Percentiles rank a stretch among this genome's conserved stretches.
These are phyloP conservation scores for Heteromyza rotundicornis DNA, from an alignment of 2,888 invertebrate genomes.

Conservation along the genomic window DNA sequence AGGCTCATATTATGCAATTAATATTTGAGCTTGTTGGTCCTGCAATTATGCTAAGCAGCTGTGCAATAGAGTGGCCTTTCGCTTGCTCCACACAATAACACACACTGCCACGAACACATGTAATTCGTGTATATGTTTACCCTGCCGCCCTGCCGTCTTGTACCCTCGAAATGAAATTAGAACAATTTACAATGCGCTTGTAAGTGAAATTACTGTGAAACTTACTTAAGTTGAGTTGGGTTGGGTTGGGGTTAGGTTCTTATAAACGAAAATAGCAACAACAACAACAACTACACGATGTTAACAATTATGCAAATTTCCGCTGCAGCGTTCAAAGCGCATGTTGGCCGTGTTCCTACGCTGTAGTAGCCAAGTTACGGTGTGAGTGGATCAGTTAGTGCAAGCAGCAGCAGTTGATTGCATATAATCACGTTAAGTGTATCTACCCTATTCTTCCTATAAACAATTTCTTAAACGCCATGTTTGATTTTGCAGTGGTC, in stretches of 20 bases:
- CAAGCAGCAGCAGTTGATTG: constrained; percentile 43
- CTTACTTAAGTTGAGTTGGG: neutral
- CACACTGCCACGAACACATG: too few species aligned
- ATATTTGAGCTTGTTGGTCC: neutral
- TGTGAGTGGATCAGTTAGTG: neutral
- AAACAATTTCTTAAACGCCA: constrained; percentile 41
- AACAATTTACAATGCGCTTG: neutral
- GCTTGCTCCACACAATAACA: too few species aligned
- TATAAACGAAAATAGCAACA: neutral
- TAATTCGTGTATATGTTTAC: too few species aligned
- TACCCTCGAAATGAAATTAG: too few species aligned
- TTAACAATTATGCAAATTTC: constrained; percentile 59
- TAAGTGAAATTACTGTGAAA: neutral
- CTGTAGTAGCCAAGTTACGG: neutral
- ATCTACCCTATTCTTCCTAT: constrained; percentile 23
- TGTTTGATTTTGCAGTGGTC: constrained; percentile 32
- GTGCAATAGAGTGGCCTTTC: too few species aligned
- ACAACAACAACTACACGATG: constrained; percentile 48
- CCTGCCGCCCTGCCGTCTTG: too few species aligned
- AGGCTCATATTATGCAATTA: neutral
- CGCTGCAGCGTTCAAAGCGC: constrained; percentile 22
- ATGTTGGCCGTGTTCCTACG: neutral
- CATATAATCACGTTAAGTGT: constrained; percentile 58
- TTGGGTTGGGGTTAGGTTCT: neutral
- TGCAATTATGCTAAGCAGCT: neutral